These are phyloP conservation scores for Poeciliopsis paucimaculata DNA, from an alignment of 2,797 vertebrate species.

Conservation along the genomic window DNA sequence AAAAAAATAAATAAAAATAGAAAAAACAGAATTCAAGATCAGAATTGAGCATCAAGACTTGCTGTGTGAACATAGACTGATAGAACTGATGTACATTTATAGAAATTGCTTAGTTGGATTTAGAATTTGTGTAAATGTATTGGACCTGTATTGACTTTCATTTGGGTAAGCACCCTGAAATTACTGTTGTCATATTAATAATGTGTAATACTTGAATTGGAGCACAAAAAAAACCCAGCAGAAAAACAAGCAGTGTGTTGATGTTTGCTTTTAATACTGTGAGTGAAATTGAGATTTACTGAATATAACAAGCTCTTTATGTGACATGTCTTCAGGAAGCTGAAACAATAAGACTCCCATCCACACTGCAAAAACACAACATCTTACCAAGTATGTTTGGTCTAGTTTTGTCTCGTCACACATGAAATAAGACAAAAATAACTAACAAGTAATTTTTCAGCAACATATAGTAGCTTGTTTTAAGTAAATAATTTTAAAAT, in stretches of 20 bases:
- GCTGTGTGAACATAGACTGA: too few species aligned
- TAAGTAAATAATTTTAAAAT: too few species aligned
- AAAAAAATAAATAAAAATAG: too few species aligned
- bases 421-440: too few species aligned
- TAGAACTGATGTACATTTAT: background rate
- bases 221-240: background rate
- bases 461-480: too few species aligned
- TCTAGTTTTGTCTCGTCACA: too few species aligned
- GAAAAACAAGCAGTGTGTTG: background rate
- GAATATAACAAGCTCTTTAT: background rate
- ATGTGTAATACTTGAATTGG: too few species aligned
- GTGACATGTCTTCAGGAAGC: background rate
- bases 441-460: too few species aligned
- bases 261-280: background rate
- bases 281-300: background rate
- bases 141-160: background rate
- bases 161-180: background rate
- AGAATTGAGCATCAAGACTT: too few species aligned
- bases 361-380: too few species aligned
- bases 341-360: background rate
- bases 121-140: background rate
- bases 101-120: background rate
- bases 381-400: too few species aligned
- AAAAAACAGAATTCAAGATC: too few species aligned
- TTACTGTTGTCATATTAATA: background rate